Evolutionary conservation across 2,797 vertebrate species (phyloP).

Genomic region (Enteromius treurensis): DNA sequence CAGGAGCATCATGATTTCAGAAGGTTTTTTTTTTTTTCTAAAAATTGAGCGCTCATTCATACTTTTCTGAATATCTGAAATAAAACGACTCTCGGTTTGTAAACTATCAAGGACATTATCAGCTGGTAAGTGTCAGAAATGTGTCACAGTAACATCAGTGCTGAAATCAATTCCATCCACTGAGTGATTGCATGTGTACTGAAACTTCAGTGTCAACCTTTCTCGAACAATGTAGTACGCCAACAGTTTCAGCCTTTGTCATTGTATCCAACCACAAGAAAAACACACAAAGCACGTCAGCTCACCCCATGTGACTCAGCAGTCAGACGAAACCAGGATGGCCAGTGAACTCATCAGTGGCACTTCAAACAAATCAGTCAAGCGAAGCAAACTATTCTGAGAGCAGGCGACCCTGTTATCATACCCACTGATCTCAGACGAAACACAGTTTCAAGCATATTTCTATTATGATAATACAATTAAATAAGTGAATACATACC

Average conservation of each 20-base stretch:
- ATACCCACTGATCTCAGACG: not conserved
- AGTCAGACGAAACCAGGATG: conserved; percentile 52
- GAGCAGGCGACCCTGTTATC: not conserved
- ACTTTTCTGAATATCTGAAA: not conserved
- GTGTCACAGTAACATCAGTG: not conserved
- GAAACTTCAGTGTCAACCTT: not conserved
- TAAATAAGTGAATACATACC: conserved; percentile 75
- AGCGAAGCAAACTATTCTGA: conserved; percentile 56
- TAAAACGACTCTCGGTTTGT: not conserved
- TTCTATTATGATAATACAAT: not conserved
- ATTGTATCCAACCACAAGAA: not conserved
- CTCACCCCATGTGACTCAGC: conserved; percentile 54
- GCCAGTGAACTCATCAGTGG: conserved; percentile 38
- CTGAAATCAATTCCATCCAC: conserved; percentile 11
- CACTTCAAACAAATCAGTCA: conserved; percentile 63
- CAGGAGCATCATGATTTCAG: not conserved
- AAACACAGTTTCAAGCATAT: not conserved
- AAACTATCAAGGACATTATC: not conserved
- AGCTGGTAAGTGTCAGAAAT: not conserved
- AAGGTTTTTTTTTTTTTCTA: too few relatives aligned
- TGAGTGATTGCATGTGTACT: not conserved
- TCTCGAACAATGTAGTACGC: not conserved
- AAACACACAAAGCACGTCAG: conserved; percentile 56
- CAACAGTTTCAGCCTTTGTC: conserved; percentile 23
- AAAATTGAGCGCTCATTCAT: not conserved